phyloP scores from a whole-genome alignment of 2,888 invertebrate species.

The Agrotis ipsilon region DNA sequence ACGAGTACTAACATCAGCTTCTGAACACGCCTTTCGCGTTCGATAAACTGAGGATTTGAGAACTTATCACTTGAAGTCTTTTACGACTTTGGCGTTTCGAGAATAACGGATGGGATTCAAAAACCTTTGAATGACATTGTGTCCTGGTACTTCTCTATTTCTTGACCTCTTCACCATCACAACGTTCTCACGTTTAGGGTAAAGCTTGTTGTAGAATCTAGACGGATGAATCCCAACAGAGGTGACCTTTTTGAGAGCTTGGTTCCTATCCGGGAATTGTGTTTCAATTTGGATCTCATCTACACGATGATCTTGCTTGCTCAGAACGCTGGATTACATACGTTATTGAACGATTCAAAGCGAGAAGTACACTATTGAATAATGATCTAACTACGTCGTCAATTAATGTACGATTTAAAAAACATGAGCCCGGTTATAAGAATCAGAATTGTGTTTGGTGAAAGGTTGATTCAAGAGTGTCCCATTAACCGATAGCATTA shows the following conservation, averaged over 20 bases:
- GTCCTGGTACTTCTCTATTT: conserved; percentile 1
- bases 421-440: background rate
- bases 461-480: conserved; percentile 1
- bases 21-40: too few species aligned
- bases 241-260: too few species aligned
- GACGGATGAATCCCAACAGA: too few species aligned
- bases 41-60: background rate
- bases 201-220: too few species aligned
- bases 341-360: background rate
- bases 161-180: conserved; percentile 2
- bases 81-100: background rate
- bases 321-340: too few species aligned
- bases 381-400: background rate
- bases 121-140: background rate
- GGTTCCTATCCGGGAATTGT: too few species aligned
- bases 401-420: background rate
- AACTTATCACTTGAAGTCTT: background rate
- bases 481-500: conserved; percentile 34
- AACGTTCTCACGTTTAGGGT: background rate
- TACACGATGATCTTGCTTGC: too few species aligned
- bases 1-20: too few species aligned
- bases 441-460: conserved; percentile 18
- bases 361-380: background rate
- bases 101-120: background rate
- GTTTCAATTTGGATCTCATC: too few species aligned